Base-by-base conservation (phyloP, 2,888 invertebrate genomes). In the Chaitophorus viminalis region DNA sequence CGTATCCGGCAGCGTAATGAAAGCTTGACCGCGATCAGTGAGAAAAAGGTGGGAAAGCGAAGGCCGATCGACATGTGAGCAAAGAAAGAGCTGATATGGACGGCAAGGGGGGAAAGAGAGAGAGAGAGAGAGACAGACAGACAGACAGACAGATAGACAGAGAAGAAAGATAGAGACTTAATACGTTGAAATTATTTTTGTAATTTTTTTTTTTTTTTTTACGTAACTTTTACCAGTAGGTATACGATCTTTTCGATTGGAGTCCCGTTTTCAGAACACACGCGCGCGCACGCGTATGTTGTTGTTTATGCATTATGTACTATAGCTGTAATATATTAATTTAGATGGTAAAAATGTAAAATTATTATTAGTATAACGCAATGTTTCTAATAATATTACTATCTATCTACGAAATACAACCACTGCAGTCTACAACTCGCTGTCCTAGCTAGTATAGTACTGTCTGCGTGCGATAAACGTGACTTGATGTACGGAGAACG, bases 1-100 rank as follows among this genome's bases (percentile, higher is more conserved):
- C 36, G 79, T 79, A 65, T 79, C 79, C 79, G 79, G 60, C 79
- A 79, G 36, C 79, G 79, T 79, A n/a, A n/a, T n/a, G 79, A 79
- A 79, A 79, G 79, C 60, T 79, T 60, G 60, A 18, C 4, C 54
- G 33, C 14, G 36, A 3, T 36, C 36, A 8, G 77, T 6, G 54
- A 9, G 25, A 25, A 21, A 25, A 60, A 25, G 21, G 60, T n/a
- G n/a, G n/a, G n/a, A n/a, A n/a, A n/a, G n/a, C n/a, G n/a, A n/a
- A n/a, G n/a, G n/a, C n/a, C n/a, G n/a, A n/a, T n/a, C n/a, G n/a
- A n/a, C n/a, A n/a, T n/a, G n/a, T n/a, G n/a, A n/a, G n/a, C n/a
- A n/a, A n/a, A n/a, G n/a, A n/a, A n/a, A n/a, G n/a, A n/a, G n/a
- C n/a, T n/a, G n/a, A n/a, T n/a, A n/a, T n/a, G n/a, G n/a, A n/a